Percentiles rank a stretch among this genome's conserved stretches.
Evolutionary conservation across 1,140 invertebrate species (phyloP).

Genomic region (Tetraneura akinire): DNA sequence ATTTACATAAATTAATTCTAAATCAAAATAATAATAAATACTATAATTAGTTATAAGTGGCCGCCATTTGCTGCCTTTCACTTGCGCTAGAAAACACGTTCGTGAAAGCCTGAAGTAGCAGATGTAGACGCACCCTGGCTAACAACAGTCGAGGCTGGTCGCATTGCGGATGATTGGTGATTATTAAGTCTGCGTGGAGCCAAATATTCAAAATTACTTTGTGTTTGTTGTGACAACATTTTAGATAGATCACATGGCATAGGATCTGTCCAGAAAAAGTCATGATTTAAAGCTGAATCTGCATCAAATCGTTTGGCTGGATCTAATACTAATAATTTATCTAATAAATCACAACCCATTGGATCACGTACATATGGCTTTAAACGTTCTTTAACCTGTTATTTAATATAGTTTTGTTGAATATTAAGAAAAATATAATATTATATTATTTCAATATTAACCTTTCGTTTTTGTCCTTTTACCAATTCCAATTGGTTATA

Average conservation of each 20-base stretch:
- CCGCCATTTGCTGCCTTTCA: constrained; percentile 40
- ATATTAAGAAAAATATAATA: neutral
- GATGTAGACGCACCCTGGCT: constrained; percentile 67
- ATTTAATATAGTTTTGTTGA: constrained; percentile 46
- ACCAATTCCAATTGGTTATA: constrained; percentile 90
- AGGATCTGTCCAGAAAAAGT: constrained; percentile 98
- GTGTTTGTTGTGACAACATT: constrained; percentile 90
- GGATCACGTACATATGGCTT: constrained; percentile 91
- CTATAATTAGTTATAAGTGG: constrained; percentile 37
- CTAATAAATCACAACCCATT: constrained; percentile 89
- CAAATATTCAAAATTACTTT: constrained; percentile 96
- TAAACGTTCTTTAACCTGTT: constrained; percentile 80
- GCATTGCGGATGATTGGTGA: constrained; percentile 67
- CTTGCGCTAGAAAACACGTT: constrained; percentile 50
- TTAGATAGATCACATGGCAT: constrained; percentile 89
- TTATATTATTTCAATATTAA: constrained; percentile 55
- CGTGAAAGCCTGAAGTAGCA: constrained; percentile 74
- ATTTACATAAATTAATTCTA: neutral
- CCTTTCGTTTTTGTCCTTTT: constrained; percentile 87
- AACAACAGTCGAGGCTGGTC: constrained; percentile 56
- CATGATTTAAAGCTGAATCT: constrained; percentile 92
- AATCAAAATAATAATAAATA: neutral
- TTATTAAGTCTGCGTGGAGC: constrained; percentile 76
- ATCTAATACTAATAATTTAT: constrained; percentile 89
- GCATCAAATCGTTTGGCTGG: constrained; percentile 88